Evolutionary conservation across 2,113 vertebrate species (phyloP), one percentile per base, ranked within the genome.

Genomic region (cat (Felis catus)): DNA sequence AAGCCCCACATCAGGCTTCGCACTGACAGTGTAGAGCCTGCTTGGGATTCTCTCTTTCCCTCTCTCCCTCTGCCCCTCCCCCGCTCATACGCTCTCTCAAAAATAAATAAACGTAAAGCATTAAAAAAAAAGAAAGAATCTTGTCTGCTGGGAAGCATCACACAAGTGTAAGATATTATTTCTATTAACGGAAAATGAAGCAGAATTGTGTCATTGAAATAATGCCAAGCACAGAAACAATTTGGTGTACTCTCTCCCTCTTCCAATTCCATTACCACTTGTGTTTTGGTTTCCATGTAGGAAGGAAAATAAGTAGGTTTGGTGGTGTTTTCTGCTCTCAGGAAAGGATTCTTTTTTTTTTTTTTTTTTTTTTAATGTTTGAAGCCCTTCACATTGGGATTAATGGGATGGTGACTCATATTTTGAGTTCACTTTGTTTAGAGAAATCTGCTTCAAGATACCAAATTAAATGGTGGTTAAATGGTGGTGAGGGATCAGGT

Each of bases 361-460:
- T 45, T 27, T 66, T 61, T 23, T 61, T 27, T 58, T 61, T 23
- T 66, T 91, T 16, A 18, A 12, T 18, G 1, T 90, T 88, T 73
- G 65, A 91, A 61, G 21, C 5, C 29, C 53, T 65, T 86, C 12
- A 10, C 14, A 16, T 8, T 19, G 39, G 6, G 5, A 61, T 70
- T 8, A 5, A 51, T 51, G 63, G 41, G 65, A 45, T 31, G 55
- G 51, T 61, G 63, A 39, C 36, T 84, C n/a, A 19, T 48, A 68
- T 61, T 96, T 88, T 88, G 48, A 86, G 16, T 88, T 87, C 82
- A 68, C 51, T 21, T 91, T 23, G 29, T 93, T 93, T 89, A 89
- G 27, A 84, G 74, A 91, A 66, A 45, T 92, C 48, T 78, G 16
- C 41, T 65, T 76, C 18, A 78, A 68, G 45, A 70, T 55, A 41